A percentile compares a stretch with the other conserved stretches of the same genome.
phyloP scores from a whole-genome alignment of 2,113 vertebrate genomes.

The Scalopus aquaticus region DNA sequence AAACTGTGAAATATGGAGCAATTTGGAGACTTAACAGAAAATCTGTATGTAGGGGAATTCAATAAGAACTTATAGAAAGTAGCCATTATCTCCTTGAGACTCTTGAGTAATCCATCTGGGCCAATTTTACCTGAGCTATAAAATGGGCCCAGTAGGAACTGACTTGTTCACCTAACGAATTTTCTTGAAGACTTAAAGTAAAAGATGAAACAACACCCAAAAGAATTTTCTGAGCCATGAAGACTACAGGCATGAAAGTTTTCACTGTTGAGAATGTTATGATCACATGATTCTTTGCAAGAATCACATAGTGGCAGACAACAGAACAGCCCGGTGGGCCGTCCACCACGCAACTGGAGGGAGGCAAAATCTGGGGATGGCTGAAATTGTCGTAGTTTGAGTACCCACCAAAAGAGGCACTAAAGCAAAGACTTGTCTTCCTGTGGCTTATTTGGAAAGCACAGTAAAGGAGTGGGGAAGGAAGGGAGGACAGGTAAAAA shows the following conservation, averaged over 20 bases:
- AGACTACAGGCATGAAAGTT: background rate
- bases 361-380: background rate
- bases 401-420: background rate
- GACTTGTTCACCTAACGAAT: background rate
- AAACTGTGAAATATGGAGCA: background rate
- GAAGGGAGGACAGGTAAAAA: no score
- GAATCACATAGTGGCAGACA: background rate
- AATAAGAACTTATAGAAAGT: constrained; percentile 4
- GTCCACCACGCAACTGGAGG: background rate
- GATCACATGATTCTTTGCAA: no score
- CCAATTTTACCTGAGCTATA: constrained; percentile 10
- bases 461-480: background rate
- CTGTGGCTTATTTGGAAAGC: background rate
- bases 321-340: background rate
- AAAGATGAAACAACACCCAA: background rate
- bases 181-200: background rate
- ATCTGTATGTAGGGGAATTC: background rate
- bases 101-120: background rate
- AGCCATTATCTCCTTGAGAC: background rate
- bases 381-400: background rate
- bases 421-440: background rate
- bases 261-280: background rate
- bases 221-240: background rate
- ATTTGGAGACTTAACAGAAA: background rate
- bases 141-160: background rate